These are phyloP conservation scores for Nesidiocoris tenuis DNA, from an alignment of 2,888 invertebrate species.

Conservation along the genomic window DNA sequence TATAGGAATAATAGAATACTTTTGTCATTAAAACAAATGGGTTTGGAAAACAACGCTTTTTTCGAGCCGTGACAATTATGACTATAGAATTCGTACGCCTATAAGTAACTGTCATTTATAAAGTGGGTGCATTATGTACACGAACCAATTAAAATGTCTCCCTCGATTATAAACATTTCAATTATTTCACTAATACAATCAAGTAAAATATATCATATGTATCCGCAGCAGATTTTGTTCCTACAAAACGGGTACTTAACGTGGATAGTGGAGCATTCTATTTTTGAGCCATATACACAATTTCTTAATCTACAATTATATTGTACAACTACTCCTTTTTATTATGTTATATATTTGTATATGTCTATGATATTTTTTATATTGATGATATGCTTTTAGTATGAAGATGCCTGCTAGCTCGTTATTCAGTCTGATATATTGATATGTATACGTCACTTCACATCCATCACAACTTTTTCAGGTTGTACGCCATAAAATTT, in stretches of 20 bases:
- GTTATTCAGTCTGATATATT: slow-evolving; percentile 47
- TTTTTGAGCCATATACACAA: slow-evolving; percentile 47
- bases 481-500: background rate
- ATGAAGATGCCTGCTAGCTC: slow-evolving; percentile 46
- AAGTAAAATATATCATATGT: slow-evolving; percentile 32
- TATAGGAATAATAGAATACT: no score
- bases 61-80: no score
- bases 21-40: no score
- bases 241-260: slow-evolving; percentile 22
- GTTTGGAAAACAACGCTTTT: no score
- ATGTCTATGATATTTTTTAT: slow-evolving; percentile 32
- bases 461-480: slow-evolving; percentile 42
- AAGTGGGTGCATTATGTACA: background rate
- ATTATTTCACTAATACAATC: slow-evolving; percentile 24
- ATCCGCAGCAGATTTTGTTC: background rate
- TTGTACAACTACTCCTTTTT: slow-evolving; percentile 46
- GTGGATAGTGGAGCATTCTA: slow-evolving; percentile 44
- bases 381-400: slow-evolving; percentile 39
- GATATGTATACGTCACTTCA: slow-evolving; percentile 47
- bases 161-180: background rate
- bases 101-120: background rate
- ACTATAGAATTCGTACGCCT: background rate
- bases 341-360: slow-evolving; percentile 32
- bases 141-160: background rate
- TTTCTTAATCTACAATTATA: slow-evolving; percentile 45